Base-by-base conservation (phyloP, 2,797 vertebrate species). In the Sebastes iracundus region DNA sequence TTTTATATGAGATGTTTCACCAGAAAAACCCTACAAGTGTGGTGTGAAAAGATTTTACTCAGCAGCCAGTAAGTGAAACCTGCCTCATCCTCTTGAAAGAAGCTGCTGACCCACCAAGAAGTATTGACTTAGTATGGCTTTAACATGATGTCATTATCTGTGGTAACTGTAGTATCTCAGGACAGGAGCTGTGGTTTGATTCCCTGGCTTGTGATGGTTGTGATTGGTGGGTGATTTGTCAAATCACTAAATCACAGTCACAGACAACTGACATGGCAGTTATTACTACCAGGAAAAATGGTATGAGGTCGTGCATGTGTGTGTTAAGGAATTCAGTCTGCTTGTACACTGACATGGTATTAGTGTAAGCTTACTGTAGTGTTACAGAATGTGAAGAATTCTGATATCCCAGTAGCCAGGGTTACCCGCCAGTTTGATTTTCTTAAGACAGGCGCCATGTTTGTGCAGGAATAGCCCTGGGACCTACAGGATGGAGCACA, bases 371-470 rank as follows among this genome's bases (percentile, higher is more conserved):
- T 88, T 84, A 87, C 72, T 32, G 49, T 52, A 27, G 55, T 56
- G 81, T 82, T 77, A 58, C 71, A 85, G 89, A 90, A 90, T 86
- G 82, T 89, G 77, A 90, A 75, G 80, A 88, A 90, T 86, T 83
- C 72, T 64, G 66, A 77, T 86, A 18, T 77, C 72, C 14, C 38
- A 30, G 28, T 38, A 67, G 74, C 68, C n/a, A 42, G 66, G 32
- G 77, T 68, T 77, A 85, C 59, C 59, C 55, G 61, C 28, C 62
- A 25, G 62, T 82, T 75, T 84, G 75, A 85, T 85, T 83, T 63
- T 27, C 72, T 84, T 72, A 82, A 82, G 77, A 67, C 64, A 61
- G 82, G 63, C 87, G 82, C 80, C 79, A 46, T 90, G 77, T 90
- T 93, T 86, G 79, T 70, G 68, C 61, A 84, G 64, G 68, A 73